Evolutionary conservation across 2,888 invertebrate species (phyloP), one percentile per base, ranked within the genome.

Genomic region (Ephialtes manifestator): DNA sequence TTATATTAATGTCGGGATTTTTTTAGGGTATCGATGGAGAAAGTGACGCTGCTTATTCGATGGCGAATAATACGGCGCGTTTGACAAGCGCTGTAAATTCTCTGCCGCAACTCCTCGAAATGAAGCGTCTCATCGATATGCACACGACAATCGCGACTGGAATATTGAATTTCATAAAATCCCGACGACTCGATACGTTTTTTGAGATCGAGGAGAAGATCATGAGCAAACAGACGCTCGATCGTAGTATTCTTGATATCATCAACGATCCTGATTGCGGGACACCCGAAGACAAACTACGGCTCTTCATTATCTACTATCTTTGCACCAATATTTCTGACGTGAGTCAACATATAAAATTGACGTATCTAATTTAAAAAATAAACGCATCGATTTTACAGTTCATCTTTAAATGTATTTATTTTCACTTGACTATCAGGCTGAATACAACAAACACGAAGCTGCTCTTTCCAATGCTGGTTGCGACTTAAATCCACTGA

Each of bases 201-300:
- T 99, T 99, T 93, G 99, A 99, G 94, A 95, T 98, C 83, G 99
- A 99, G 95, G 99, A 99, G 93, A 99, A 99, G 94, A 97, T 99
- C 67, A 98, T 99, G 98, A 98, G 97, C 71, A 97, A 97, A 94
- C 96, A 96, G 88, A 96, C 96, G 4, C 94, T 97, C 81, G 98
- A 98, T 92, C 97, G 97, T 93, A 96, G 97, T 31, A 95, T 99
- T n/a, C 94, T 98, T 92, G 99, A 99, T 89, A 95, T 99, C 53
- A 95, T 99, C 81, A 95, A 96, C 15, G 99, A 99, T 94, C 96
- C 97, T 0, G 97, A 97, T 86, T 97, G 97, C 63, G 99, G 99
- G 0, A 97, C 97, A 0, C 96, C 97, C 0, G 98, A 98, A 90
- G 99, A 99, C 93, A 99, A 99, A 95, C 96, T 99, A 94, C 95